Conservation (phyloP, 2,888 invertebrate genomes). For the Ceramica pisi region DNA sequence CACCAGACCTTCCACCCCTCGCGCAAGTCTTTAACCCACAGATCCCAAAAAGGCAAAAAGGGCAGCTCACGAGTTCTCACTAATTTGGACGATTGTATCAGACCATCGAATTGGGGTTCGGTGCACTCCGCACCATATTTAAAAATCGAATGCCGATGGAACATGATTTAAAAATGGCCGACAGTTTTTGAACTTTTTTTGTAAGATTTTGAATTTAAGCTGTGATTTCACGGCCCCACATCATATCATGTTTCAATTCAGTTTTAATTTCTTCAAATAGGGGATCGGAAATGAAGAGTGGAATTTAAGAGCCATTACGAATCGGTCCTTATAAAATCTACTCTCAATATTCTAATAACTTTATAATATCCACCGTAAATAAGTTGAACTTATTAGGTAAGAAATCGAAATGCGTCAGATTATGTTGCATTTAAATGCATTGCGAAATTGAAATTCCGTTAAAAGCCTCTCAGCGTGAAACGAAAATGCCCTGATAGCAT, state of each 20-base stretch:
- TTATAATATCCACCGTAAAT: constrained; percentile 76
- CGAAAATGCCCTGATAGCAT: constrained; percentile 78
- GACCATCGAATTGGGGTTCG: constrained; percentile 84
- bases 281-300: constrained; percentile 60
- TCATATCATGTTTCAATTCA: constrained; percentile 73
- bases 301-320: constrained; percentile 64
- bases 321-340: constrained; percentile 57
- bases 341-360: constrained; percentile 73
- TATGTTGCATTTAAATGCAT: constrained; percentile 84
- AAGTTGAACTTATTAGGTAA: constrained; percentile 70
- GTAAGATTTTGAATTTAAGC: constrained; percentile 57
- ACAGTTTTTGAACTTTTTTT: constrained; percentile 64
- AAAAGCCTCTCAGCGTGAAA: constrained; percentile 83
- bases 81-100: constrained; percentile 79
- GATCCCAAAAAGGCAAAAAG: constrained; percentile 67
- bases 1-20: constrained; percentile 74
- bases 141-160: constrained; percentile 84
- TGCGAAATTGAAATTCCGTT: constrained; percentile 77
- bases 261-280: constrained; percentile 68
- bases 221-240: constrained; percentile 68
- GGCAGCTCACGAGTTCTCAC: constrained; percentile 71
- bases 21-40: constrained; percentile 63
- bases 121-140: constrained; percentile 88
- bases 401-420: constrained; percentile 69
- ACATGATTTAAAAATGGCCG: constrained; percentile 85